Evolutionary conservation across 2,797 vertebrate genomes (phyloP), one percentile per base, ranked within the genome.

Genomic region (Aplochiton taeniatus): DNA sequence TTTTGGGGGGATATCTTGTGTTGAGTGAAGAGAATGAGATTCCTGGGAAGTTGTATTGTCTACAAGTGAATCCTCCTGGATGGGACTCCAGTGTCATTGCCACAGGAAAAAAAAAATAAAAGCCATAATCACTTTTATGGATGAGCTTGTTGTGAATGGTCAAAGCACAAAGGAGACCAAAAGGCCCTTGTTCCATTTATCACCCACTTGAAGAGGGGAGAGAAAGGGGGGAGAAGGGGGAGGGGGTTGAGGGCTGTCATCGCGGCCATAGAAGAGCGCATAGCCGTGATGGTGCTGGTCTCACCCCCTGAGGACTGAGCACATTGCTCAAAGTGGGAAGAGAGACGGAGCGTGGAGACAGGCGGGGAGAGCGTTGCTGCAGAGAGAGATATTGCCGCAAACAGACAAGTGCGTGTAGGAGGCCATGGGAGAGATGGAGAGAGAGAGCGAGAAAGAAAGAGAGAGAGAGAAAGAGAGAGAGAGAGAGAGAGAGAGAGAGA

Each of bases 161-260:
- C 68, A 61, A 61, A 79, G 77, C 79, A 90, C 89, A 92, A 91
- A 90, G 84, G 79, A 71, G 75, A 87, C 88, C 83, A 76, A 90
- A 90, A 88, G 82, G 84, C 70, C 80, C 80, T 82, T 76, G 81
- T 89, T 85, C 85, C 87, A 92, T 92, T 91, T 89, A 91, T 93
- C 90, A 92, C 84, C 79, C 73, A 73, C 76, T 88, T 90, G 83
- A 84, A 85, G 86, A 88, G 83, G 70, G 53, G 31, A 61, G 54
- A 76, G 66, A 55, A 70, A 75, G 73, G 68, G 54, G 49, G 4
- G 56, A 16, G 44, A 10, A 14, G 42, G 53, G 14, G 31, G 61
- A 31, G 14, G 11, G 63, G 18, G 18, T 53, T 53, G 74, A 18
- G 31, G 18, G 68, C 78, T 87, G 87, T 86, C 84, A 86, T 79